Percentiles rank a stretch among this genome's conserved stretches.
These are phyloP conservation scores for Entomobrya multifasciata DNA, from an alignment of 2,888 invertebrate species.

Conservation along the genomic window DNA sequence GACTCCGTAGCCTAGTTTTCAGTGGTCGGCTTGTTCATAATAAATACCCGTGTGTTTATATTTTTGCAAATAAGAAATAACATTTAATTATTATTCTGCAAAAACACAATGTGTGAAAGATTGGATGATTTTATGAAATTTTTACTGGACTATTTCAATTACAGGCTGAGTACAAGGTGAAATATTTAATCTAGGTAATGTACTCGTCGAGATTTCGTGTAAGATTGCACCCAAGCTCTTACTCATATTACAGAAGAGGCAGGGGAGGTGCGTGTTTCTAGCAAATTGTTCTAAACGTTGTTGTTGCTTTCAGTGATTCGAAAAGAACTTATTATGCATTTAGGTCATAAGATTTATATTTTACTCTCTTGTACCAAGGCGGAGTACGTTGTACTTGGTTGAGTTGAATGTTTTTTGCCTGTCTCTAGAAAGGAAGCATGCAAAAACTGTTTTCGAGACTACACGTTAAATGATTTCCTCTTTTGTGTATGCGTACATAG, in stretches of 20 bases:
- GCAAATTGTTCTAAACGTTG: slow-evolving; percentile 65
- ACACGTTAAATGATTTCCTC: background rate
- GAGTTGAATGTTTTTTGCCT: too few relatives aligned
- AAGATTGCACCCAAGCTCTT: slow-evolving; percentile 20
- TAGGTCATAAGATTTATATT: slow-evolving; percentile 56
- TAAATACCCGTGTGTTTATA: too few relatives aligned
- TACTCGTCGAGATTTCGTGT: slow-evolving; percentile 49
- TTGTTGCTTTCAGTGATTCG: slow-evolving; percentile 36
- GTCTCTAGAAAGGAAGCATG: too few relatives aligned
- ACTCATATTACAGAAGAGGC: background rate
- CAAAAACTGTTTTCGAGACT: background rate
- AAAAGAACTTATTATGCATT: slow-evolving; percentile 69
- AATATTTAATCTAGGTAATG: background rate
- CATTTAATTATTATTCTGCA: too few relatives aligned
- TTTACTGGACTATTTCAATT: background rate
- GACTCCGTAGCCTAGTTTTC: too few relatives aligned
- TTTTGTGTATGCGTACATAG: too few relatives aligned
- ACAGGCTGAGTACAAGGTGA: background rate
- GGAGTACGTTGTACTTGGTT: too few relatives aligned
- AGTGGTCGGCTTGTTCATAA: too few relatives aligned
- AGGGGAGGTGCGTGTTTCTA: slow-evolving; percentile 50
- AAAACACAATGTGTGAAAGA: too few relatives aligned
- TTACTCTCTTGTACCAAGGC: background rate
- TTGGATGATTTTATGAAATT: too few relatives aligned
- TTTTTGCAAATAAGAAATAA: too few relatives aligned